A percentile compares a stretch with the other conserved stretches of the same genome.
Conservation (phyloP, 2,888 invertebrate genomes). For the Lottia gigantea region DNA sequence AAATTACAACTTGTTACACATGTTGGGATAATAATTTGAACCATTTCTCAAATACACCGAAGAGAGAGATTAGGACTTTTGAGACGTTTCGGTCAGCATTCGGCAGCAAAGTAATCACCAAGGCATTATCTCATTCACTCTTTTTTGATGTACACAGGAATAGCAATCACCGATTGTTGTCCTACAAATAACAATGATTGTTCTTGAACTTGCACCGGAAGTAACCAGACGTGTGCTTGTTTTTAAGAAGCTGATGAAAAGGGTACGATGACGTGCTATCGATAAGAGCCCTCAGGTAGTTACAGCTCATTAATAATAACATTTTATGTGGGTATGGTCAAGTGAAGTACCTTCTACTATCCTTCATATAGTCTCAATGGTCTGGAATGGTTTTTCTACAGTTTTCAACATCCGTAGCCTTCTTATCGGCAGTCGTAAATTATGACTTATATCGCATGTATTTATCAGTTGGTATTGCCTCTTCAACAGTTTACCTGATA, state of each 20-base stretch:
- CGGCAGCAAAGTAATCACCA: no score
- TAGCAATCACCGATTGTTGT: no score
- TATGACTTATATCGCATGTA: neutral
- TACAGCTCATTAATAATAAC: neutral
- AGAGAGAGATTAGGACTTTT: no score
- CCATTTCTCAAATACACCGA: no score
- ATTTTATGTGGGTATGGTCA: neutral
- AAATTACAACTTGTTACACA: no score
- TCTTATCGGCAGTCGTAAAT: neutral
- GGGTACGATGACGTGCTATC: neutral
- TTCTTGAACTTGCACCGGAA: neutral
- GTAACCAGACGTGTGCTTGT: neutral
- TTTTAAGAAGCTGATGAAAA: neutral
- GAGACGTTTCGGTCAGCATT: no score
- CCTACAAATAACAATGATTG: no score
- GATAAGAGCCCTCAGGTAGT: neutral
- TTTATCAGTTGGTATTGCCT: conserved; percentile 7
- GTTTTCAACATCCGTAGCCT: neutral
- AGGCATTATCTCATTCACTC: no score
- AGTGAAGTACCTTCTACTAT: neutral
- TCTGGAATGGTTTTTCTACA: neutral
- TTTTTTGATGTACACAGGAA: no score
- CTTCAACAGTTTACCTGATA: neutral
- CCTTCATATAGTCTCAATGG: neutral
- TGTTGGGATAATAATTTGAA: no score